Base-by-base conservation (phyloP, 1,140 invertebrate species). In the Zaprionus taronus region DNA sequence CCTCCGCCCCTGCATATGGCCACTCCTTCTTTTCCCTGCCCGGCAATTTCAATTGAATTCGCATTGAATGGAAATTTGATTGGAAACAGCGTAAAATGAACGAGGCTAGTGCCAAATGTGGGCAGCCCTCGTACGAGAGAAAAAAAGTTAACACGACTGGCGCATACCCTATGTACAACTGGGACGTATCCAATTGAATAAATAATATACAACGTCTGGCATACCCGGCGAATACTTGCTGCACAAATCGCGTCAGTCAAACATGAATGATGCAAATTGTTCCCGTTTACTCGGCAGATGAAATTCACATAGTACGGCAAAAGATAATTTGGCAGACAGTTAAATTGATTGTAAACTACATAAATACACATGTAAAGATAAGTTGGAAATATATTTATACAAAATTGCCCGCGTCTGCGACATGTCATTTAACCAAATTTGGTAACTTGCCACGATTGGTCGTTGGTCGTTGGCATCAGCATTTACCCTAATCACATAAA, bases 181-280 rank as follows among this genome's bases (percentile, higher is more conserved):
- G 3, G 17, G 17, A 47, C n/a, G 2, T 14, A 34, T 7, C 9
- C 31, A 31, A 31, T 3, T 11, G 31, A 3, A 3, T 11, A 34
- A 15, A 53, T 15, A 53, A 12, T 24, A 17, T 14, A 9, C 7
- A 22, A 11, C 20, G 4, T 12, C 11, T 22, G 17, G 22, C 2
- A 7, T n/a, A 55, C 11, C 36, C 60, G 5, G 7, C n/a, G 6
- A 31, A 64, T 31, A 56, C 63, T 7, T 3, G 7, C 28, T 26
- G 9, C 15, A 7, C 14, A n/a, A 60, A 26, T 71, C 63, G 57
- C 38, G 67, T 70, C 80, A 80, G 79, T 87, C 70, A 41, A 55
- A 80, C 81, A 66, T 89, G 77, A 89, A 89, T 87, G 76, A 87
- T 87, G 83, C 79, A 87, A 89, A 87, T 87, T 81, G 53, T 55